These are phyloP conservation scores for Anguilla pacifica DNA, from an alignment of 2,797 vertebrate genomes.

Conservation along the genomic window DNA sequence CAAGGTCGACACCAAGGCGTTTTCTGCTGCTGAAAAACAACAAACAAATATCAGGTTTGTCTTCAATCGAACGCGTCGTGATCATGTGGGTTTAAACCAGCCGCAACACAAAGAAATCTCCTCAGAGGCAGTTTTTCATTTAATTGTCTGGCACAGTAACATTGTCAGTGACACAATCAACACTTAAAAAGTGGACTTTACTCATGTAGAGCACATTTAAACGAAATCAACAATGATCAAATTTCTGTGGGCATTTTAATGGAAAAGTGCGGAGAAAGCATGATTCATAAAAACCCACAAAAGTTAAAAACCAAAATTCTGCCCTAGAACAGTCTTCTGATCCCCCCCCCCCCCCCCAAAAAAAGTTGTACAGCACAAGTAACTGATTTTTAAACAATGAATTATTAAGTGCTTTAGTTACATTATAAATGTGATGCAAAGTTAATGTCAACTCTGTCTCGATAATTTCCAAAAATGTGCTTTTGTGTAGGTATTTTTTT, in stretches of 20 bases:
- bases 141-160: no score
- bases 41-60: neutral
- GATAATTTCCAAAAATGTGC: no score
- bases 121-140: neutral
- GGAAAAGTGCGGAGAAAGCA: neutral
- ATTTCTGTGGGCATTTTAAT: neutral
- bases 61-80: neutral
- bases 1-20: neutral
- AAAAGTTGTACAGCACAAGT: neutral
- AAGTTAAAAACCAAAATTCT: neutral
- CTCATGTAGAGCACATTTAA: neutral
- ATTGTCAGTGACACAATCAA: neutral
- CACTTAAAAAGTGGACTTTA: no score
- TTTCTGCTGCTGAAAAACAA: neutral
- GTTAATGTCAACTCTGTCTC: neutral
- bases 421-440: neutral
- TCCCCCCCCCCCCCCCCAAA: neutral
- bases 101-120: neutral
- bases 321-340: neutral
- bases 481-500: no score
- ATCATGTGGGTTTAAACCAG: neutral
- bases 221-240: neutral
- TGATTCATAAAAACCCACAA: neutral
- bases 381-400: neutral
- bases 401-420: neutral